Evolutionary conservation across 2,113 vertebrate genomes (phyloP).

Genomic region (Redunca redunca): DNA sequence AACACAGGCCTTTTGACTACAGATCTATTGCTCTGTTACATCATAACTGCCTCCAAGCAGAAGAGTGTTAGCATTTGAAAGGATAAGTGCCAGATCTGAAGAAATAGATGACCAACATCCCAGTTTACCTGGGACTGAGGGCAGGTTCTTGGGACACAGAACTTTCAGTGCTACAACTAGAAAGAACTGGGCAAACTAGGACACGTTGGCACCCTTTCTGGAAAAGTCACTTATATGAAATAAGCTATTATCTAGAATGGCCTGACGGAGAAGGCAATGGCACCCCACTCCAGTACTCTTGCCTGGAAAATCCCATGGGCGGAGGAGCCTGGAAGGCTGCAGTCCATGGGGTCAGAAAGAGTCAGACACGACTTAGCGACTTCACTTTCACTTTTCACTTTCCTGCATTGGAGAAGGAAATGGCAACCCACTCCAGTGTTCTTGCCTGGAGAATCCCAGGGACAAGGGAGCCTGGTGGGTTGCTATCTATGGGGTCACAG

Average conservation of each 20-base stretch:
- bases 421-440: too few relatives aligned
- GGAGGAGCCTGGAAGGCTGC: too few relatives aligned
- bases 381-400: too few relatives aligned
- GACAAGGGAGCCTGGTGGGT: too few relatives aligned
- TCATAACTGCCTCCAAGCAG: neutral
- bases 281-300: too few relatives aligned
- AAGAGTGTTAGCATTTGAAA: neutral
- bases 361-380: too few relatives aligned
- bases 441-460: too few relatives aligned
- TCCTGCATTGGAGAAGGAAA: too few relatives aligned
- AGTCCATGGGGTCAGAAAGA: too few relatives aligned
- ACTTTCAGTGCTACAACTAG: neutral
- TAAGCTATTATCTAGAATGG: slow-evolving; percentile 12
- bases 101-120: neutral
- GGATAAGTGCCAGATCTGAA: neutral
- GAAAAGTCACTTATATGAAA: slow-evolving; percentile 10
- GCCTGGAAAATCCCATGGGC: too few relatives aligned
- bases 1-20: neutral
- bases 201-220: neutral
- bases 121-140: neutral
- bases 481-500: too few relatives aligned
- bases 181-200: neutral
- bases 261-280: neutral
- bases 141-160: neutral
- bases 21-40: neutral